A percentile compares a stretch with the other conserved stretches of the same genome.
phyloP scores from a whole-genome alignment of 2,113 vertebrate species.

The Gobius niger region DNA sequence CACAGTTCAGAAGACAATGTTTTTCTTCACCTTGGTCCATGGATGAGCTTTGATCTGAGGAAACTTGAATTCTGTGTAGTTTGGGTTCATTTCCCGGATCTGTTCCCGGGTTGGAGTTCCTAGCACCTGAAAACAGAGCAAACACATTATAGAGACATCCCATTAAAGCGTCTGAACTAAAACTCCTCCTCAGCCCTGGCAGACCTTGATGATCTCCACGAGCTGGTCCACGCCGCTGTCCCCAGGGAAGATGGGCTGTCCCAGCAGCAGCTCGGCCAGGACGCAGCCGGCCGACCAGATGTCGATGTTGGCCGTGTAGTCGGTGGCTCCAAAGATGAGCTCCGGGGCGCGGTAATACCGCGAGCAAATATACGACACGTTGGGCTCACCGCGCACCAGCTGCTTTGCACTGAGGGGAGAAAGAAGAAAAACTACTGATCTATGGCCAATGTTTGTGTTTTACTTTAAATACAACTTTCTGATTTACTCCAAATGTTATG shows the following conservation, averaged over 20 bases:
- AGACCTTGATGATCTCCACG: conserved; percentile 90
- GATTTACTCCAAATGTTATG: too few species aligned
- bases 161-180: not conserved
- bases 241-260: conserved; percentile 90
- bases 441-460: not conserved
- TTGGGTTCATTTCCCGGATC: conserved; percentile 98
- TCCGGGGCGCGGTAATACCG: conserved; percentile 91
- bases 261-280: conserved; percentile 86
- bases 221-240: conserved; percentile 93
- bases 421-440: not conserved
- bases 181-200: not conserved
- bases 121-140: conserved; percentile 73
- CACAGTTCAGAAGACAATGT: too few species aligned
- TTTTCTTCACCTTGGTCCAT: conserved; percentile 88
- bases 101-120: conserved; percentile 96
- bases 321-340: conserved; percentile 91
- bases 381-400: conserved; percentile 87
- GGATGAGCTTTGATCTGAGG: conserved; percentile 98
- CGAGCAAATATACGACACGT: conserved; percentile 92
- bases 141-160: not conserved
- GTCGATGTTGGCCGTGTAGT: conserved; percentile 92
- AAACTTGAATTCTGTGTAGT: conserved; percentile 98
- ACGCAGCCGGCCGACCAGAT: conserved; percentile 93
- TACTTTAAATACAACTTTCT: not conserved
- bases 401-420: conserved; percentile 83